phyloP scores from a whole-genome alignment of 2,113 vertebrate genomes.

The Salvator merianae region DNA sequence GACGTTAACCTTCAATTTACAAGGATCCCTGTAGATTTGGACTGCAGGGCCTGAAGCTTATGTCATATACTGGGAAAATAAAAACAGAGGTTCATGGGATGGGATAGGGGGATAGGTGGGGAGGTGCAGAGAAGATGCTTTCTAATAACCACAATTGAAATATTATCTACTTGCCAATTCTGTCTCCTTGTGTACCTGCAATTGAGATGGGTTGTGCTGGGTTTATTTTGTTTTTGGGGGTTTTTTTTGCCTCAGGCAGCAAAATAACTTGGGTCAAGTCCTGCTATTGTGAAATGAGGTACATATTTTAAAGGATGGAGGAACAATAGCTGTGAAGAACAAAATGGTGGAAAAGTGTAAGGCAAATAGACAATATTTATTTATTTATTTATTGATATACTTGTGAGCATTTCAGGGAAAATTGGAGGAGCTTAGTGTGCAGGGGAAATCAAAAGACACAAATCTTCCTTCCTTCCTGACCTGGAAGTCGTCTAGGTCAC shows the following conservation, averaged over 20 bases:
- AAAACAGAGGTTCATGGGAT: background rate
- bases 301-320: slow-evolving; percentile 6
- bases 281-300: background rate
- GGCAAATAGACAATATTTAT: slow-evolving; percentile 30
- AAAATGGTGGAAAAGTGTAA: slow-evolving; percentile 24
- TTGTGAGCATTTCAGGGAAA: background rate
- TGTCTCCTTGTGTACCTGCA: too few relatives aligned
- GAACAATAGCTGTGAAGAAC: slow-evolving; percentile 16
- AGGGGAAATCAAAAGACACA: background rate
- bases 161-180: too few relatives aligned
- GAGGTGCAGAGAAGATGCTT: too few relatives aligned
- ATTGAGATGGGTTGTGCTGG: too few relatives aligned
- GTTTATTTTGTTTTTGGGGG: too few relatives aligned
- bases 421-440: slow-evolving; percentile 10
- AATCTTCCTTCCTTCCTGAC: background rate
- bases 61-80: background rate
- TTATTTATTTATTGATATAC: background rate
- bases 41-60: background rate
- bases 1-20: background rate
- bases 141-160: too few relatives aligned
- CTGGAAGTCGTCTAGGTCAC: background rate
- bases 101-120: too few relatives aligned
- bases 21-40: background rate
- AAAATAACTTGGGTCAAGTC: too few relatives aligned
- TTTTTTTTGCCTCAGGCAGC: too few relatives aligned